Percentiles rank a stretch among this genome's conserved stretches.
phyloP scores from a whole-genome alignment of 2,113 vertebrate species.

The Scortum barcoo region DNA sequence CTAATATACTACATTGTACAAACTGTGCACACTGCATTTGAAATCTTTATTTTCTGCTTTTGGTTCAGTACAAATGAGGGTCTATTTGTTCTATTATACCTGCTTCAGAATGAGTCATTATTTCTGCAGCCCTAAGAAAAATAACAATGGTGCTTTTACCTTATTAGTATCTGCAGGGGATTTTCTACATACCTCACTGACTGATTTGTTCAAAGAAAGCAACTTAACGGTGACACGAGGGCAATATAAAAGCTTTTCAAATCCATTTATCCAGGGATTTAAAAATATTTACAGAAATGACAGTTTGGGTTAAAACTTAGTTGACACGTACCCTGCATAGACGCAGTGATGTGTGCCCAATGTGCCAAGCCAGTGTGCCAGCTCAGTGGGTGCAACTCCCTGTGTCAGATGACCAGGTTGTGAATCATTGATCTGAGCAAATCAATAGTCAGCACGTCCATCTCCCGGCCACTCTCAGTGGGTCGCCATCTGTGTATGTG shows the following conservation, averaged over 20 bases:
- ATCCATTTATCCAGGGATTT: conserved; percentile 10
- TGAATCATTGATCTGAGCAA: conserved; percentile 83
- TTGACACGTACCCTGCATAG: conserved; percentile 30
- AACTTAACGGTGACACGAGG: conserved; percentile 1
- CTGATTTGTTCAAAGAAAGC: background rate
- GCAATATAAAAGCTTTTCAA: conserved; percentile 10
- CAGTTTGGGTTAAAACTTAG: conserved; percentile 29
- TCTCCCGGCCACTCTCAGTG: conserved; percentile 66
- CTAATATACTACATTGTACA: background rate
- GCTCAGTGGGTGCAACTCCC: conserved; percentile 65
- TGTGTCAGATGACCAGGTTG: conserved; percentile 78
- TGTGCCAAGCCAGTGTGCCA: conserved; percentile 56
- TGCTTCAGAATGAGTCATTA: background rate
- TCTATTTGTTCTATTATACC: background rate
- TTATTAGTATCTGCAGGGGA: background rate
- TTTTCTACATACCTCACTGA: background rate
- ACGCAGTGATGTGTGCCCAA: conserved; percentile 42
- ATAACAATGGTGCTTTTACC: background rate
- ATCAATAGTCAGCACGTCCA: conserved; percentile 78
- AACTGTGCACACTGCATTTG: background rate
- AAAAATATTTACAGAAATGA: conserved; percentile 28
- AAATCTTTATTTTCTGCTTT: background rate
- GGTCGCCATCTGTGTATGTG: conserved; percentile 79
- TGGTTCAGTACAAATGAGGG: background rate
- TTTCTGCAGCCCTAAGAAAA: background rate